These are phyloP conservation scores for Hippolais icterina DNA, from an alignment of 2,113 vertebrate species.

Conservation along the genomic window DNA sequence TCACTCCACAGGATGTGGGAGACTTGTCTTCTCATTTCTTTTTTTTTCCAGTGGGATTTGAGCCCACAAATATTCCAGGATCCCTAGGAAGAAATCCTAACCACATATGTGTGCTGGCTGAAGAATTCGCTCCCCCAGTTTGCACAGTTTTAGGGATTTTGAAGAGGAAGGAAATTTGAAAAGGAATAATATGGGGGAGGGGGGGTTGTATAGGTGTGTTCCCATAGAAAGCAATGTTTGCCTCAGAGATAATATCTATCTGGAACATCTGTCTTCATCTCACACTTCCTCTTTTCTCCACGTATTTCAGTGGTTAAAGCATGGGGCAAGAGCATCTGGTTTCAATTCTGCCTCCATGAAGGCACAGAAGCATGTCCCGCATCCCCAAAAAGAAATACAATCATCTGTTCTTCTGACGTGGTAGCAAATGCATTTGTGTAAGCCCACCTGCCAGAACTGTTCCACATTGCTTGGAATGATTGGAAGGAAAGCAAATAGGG, in stretches of 20 bases:
- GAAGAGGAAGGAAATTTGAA: not conserved
- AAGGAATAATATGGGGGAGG: not conserved
- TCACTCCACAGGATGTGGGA: conserved; percentile 58
- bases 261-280: not conserved
- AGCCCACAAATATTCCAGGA: conserved; percentile 45
- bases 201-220: not conserved
- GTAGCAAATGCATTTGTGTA: not conserved
- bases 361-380: not conserved
- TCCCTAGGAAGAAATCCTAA: conserved; percentile 33
- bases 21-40: conserved; percentile 29
- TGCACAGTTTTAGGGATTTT: not conserved
- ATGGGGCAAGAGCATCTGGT: conserved; percentile 37
- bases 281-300: conserved; percentile 15
- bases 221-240: not conserved
- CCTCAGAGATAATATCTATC: not conserved
- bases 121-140: not conserved
- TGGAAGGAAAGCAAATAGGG: not conserved
- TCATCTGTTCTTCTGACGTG: not conserved
- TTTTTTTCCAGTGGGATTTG: conserved; percentile 7
- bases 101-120: not conserved
- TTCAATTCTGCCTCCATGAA: conserved; percentile 39
- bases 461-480: not conserved
- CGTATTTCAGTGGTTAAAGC: conserved; percentile 30
- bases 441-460: not conserved
- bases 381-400: not conserved